Base-by-base conservation (phyloP, 2,797 vertebrate species). In the Sphenopsis melanotis region DNA sequence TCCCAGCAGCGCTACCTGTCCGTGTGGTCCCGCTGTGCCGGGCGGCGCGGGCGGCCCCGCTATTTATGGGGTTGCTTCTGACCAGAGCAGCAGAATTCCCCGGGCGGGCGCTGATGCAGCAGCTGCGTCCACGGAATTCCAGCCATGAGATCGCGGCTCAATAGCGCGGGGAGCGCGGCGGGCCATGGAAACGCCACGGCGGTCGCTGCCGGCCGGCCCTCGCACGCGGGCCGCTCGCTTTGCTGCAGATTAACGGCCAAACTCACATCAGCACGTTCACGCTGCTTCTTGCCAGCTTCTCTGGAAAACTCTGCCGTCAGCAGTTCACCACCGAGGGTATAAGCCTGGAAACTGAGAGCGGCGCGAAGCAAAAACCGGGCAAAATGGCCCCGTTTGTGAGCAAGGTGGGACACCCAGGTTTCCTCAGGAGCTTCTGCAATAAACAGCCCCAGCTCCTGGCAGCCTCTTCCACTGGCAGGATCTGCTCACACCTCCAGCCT, bases 1-100 rank as follows among this genome's bases (percentile, higher is more conserved):
- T 57, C 44, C 84, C 23, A 21, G 64, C 72, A 13, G 59, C 7
- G 66, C 75, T 97, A 96, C 97, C 97, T 96, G 83, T 91, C 90
- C 61, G 76, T 6, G 85, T 21, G 87, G 79, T 93, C 59, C 85
- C 32, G 94, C 90, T 90, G 92, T 89, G 91, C 66, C 66, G 78
- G n/a, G n/a, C 29, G 26, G 36, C 27, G 29, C 32, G 11, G 83
- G 22, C 39, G 9, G 42, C 72, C 79, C 96, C 56, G 93, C 98
- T 98, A 98, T 99, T 98, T 99, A 99, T 98, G 98, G 97, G 97
- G 97, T 72, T 11, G 95, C 96, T 98, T 98, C 97, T 98, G 98
- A 96, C 96, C 98, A 98, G 98, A 96, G 78, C 98, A 98, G 98
- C 98, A 98, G 97, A 98, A 98, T 98, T 97, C 87, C 50, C 94